Conservation (phyloP, 2,113 vertebrate species). For the Corvus moneduloides region DNA sequence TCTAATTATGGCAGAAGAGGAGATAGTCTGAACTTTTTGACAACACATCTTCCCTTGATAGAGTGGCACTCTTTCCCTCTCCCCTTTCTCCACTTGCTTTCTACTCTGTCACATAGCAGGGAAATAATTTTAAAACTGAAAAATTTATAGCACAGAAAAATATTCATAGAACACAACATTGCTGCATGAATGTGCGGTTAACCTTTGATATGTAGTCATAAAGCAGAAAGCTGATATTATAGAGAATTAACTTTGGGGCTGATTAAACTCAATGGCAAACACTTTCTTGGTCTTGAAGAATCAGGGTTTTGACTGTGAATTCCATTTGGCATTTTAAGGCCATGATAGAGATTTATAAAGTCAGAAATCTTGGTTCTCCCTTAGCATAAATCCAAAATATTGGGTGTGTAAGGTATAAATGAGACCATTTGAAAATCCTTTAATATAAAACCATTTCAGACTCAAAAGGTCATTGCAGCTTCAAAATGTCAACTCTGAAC, state of each 20-base stretch:
- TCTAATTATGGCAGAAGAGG: slow-evolving; percentile 11
- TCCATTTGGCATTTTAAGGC: background rate
- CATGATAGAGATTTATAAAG: background rate
- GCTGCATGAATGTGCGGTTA: background rate
- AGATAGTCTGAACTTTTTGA: slow-evolving; percentile 4
- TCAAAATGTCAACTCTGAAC: background rate
- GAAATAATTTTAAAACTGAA: slow-evolving; percentile 12
- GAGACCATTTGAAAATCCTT: background rate
- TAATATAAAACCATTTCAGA: background rate
- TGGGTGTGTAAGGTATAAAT: background rate
- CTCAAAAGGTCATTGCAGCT: background rate
- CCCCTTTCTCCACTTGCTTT: background rate
- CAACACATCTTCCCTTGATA: background rate
- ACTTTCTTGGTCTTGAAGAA: background rate
- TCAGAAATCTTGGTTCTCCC: background rate
- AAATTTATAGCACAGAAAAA: background rate
- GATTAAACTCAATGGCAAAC: background rate
- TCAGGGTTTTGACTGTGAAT: background rate
- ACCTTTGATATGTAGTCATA: background rate
- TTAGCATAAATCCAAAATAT: background rate
- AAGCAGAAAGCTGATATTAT: background rate
- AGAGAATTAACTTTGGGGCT: background rate
- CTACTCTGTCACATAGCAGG: background rate
- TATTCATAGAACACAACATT: background rate
- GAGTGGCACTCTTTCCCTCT: background rate